Percentiles rank a stretch among this genome's conserved stretches.
phyloP scores from a whole-genome alignment of 1,140 invertebrate species.

The Eulimnadia texana region DNA sequence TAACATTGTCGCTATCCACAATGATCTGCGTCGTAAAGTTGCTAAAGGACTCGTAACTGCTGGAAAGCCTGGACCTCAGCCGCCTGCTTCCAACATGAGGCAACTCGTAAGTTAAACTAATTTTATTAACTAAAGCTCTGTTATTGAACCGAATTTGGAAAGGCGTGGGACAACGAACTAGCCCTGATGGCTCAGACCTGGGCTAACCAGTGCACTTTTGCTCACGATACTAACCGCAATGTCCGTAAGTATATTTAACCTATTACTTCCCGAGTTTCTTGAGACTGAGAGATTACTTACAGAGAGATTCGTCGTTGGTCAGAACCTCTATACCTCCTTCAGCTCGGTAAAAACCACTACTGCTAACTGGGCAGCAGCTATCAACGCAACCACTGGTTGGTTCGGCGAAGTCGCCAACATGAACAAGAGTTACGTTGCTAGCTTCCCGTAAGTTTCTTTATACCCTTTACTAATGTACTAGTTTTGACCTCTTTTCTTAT shows the following conservation, averaged over 20 bases:
- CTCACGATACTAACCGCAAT: conserved; percentile 2
- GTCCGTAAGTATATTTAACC: background rate
- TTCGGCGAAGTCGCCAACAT: conserved; percentile 23
- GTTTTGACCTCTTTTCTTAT: background rate
- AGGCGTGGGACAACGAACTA: conserved; percentile 8
- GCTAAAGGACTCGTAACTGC: conserved; percentile 10
- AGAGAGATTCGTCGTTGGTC: conserved; percentile 22
- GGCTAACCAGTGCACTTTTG: conserved; percentile 1
- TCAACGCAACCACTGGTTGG: conserved; percentile 22
- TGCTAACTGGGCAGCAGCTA: conserved; percentile 20
- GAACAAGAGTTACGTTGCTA: conserved; percentile 12
- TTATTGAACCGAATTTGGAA: background rate
- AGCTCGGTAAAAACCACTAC: background rate
- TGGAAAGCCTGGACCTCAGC: conserved; percentile 12
- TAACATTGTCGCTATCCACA: conserved; percentile 8
- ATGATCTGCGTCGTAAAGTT: conserved; percentile 7
- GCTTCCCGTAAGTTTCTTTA: conserved; percentile 18
- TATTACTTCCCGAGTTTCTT: background rate
- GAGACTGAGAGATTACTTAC: too few relatives aligned
- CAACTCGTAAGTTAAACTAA: conserved; percentile 12
- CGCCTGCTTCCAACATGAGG: conserved; percentile 10
- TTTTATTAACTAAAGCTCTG: background rate
- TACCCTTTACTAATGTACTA: background rate
- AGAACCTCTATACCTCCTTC: conserved; percentile 19
- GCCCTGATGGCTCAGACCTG: background rate